These are phyloP conservation scores for Anthoptus insignis DNA, from an alignment of 2,888 invertebrate genomes.

Conservation along the genomic window DNA sequence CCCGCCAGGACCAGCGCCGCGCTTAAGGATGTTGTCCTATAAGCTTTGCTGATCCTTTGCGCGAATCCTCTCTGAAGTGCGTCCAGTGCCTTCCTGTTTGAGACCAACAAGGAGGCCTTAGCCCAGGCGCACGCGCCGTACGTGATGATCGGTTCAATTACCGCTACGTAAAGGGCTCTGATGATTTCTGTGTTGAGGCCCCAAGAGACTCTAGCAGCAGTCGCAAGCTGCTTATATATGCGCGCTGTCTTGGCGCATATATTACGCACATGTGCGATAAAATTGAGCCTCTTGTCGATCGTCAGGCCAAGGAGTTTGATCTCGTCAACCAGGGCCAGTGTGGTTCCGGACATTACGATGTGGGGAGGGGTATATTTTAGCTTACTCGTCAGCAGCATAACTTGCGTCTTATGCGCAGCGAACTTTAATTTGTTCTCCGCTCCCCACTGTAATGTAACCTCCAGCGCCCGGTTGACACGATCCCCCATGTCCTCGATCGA, in stretches of 20 bases:
- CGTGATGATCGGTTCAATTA: neutral
- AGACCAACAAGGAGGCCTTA: neutral
- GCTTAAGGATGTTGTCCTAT: conserved; percentile 10
- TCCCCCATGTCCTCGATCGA: neutral
- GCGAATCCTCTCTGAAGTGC: conserved; percentile 3
- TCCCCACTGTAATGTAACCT: neutral
- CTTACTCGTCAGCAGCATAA: neutral
- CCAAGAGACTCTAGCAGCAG: neutral
- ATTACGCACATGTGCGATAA: neutral
- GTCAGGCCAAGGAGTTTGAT: neutral
- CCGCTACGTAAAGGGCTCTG: neutral
- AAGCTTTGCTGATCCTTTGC: conserved; percentile 1
- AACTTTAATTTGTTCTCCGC: neutral
- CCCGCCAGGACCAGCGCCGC: conserved; percentile 4
- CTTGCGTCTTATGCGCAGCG: neutral
- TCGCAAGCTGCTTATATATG: neutral
- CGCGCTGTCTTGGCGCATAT: neutral
- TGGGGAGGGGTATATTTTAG: neutral
- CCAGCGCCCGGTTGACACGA: neutral
- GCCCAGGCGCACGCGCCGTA: neutral
- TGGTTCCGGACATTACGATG: neutral
- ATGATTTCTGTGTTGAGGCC: neutral
- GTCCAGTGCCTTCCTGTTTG: neutral
- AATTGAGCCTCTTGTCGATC: neutral
- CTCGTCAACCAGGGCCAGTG: neutral